phyloP scores from a whole-genome alignment of 2,888 invertebrate species.

The Aspidapion aeneum region DNA sequence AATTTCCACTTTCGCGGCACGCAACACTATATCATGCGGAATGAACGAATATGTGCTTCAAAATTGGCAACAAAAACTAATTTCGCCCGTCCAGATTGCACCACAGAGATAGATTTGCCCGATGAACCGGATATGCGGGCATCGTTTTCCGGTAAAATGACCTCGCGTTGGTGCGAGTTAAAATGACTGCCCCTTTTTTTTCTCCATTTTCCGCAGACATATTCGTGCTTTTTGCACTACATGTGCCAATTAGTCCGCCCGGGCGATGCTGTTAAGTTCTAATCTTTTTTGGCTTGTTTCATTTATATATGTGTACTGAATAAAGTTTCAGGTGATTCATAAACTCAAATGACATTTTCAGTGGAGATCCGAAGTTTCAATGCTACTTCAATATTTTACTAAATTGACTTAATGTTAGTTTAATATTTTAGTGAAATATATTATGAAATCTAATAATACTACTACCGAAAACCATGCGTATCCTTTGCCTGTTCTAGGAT shows the following conservation, averaged over 20 bases:
- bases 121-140: conserved; percentile 16
- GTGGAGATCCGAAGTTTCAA: too few relatives aligned
- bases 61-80: conserved; percentile 26
- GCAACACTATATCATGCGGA: neutral
- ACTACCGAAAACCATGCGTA: too few relatives aligned
- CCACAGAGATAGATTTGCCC: conserved; percentile 22
- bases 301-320: too few relatives aligned
- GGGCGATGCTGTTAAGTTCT: too few relatives aligned
- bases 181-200: neutral
- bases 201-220: neutral
- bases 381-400: too few relatives aligned
- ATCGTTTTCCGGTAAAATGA: conserved; percentile 5
- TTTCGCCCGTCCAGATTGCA: conserved; percentile 23
- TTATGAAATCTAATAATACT: too few relatives aligned
- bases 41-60: conserved; percentile 17
- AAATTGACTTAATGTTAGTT: too few relatives aligned
- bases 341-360: too few relatives aligned
- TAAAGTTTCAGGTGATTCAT: too few relatives aligned
- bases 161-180: neutral
- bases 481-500: too few relatives aligned
- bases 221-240: neutral
- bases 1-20: neutral
- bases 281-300: too few relatives aligned
- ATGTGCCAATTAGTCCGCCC: neutral
- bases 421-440: too few relatives aligned